phyloP scores from a whole-genome alignment of 2,888 invertebrate species.

The Ornithoptera priamus region DNA sequence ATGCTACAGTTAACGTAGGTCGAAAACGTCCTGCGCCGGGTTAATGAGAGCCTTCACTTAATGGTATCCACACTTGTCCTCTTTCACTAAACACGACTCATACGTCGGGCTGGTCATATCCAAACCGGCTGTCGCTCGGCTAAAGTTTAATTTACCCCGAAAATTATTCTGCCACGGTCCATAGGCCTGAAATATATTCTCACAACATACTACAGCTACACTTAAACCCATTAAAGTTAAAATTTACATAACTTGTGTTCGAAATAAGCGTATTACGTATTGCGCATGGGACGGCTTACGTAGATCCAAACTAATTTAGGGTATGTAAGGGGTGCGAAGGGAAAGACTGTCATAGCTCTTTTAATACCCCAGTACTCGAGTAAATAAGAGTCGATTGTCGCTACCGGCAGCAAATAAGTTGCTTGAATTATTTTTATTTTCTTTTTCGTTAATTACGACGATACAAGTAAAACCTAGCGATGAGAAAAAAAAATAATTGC shows the following conservation, averaged over 20 bases:
- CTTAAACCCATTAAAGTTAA: neutral
- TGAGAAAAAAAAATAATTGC: neutral
- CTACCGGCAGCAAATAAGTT: neutral
- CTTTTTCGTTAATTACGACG: neutral
- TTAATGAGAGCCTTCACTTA: conserved; percentile 30
- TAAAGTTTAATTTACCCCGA: conserved; percentile 12
- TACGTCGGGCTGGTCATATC: conserved; percentile 13
- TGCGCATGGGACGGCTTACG: too few species aligned
- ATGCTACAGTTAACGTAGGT: conserved; percentile 1
- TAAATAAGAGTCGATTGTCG: neutral
- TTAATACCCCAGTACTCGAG: too few species aligned
- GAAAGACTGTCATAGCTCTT: too few species aligned
- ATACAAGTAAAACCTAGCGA: neutral
- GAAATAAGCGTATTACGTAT: neutral
- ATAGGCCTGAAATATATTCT: too few species aligned
- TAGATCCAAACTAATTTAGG: too few species aligned
- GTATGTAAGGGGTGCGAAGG: too few species aligned
- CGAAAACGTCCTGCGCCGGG: conserved; percentile 19
- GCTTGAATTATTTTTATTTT: neutral
- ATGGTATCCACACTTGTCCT: conserved; percentile 26
- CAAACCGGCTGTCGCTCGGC: conserved; percentile 1
- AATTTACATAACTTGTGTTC: neutral
- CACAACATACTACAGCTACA: too few species aligned
- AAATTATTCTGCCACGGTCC: conserved; percentile 11
- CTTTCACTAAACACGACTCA: conserved; percentile 24